Evolutionary conservation across 2,113 vertebrate genomes (phyloP), one percentile per base, ranked within the genome.

Genomic region (Amblyopsis rosae): DNA sequence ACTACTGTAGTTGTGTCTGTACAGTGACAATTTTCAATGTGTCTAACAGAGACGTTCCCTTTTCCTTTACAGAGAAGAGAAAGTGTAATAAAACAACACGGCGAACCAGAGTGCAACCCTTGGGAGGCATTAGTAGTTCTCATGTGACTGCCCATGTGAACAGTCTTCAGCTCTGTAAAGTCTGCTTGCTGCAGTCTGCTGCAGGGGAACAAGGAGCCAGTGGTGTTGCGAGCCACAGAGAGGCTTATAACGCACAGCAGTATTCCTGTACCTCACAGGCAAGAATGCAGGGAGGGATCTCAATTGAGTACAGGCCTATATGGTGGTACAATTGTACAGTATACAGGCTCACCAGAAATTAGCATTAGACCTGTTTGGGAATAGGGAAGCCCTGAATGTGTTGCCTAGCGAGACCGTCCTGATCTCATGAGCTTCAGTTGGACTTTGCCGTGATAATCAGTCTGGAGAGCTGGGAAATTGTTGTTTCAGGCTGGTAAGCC

Each of bases 81-180:
- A 82, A 75, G 19, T 49, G 12, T 56, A 50, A 17, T 47, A 74
- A 76, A 84, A 77, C 65, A 80, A 80, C 85, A 63, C 64, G 80
- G 71, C 69, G 69, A 78, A 64, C 45, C 41, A 67, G 73, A 82
- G 74, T 72, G 63, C 64, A 73, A 72, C 66, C 65, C 79, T 70
- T 59, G 79, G 67, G 76, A 88, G 72, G 81, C 70, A 81, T 84
- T 88, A 85, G 63, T 32, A 56, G 65, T 84, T 82, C 70, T 79
- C 76, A 79, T 77, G 63, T 81, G 86, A 73, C n/a, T 67, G 77
- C 59, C 81, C 82, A 82, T 78, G 82, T 86, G 86, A 82, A 77
- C 56, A 86, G 72, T 70, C 70, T 60, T 65, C 56, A 81, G 79
- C 67, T 72, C 47, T 73, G 79, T 80, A 81, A 79, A 86, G 80